These are phyloP conservation scores for Drosophila infuscata DNA, from an alignment of 2,888 invertebrate genomes.

Conservation along the genomic window DNA sequence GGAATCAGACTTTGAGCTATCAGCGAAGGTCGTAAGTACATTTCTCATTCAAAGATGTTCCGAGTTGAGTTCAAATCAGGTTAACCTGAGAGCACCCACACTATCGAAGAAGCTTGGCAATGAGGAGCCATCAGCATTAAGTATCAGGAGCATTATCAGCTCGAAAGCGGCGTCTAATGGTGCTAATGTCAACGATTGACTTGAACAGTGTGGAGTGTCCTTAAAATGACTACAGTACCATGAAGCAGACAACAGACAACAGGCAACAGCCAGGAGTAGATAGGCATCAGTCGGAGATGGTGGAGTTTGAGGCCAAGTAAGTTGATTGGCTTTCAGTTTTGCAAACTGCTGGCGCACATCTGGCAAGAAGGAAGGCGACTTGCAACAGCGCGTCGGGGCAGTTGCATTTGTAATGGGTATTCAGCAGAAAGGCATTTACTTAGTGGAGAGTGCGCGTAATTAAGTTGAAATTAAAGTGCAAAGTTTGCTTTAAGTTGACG, in stretches of 20 bases:
- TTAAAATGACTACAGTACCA: slow-evolving; percentile 42
- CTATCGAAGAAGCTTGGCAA: slow-evolving; percentile 10
- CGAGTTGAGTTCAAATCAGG: too few species aligned
- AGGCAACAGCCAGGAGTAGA: not conserved
- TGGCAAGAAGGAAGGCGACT: not conserved
- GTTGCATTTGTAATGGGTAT: slow-evolving; percentile 32
- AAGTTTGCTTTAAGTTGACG: slow-evolving; percentile 75
- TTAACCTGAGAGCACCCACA: not conserved
- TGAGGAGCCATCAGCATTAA: slow-evolving; percentile 59
- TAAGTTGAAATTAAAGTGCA: slow-evolving; percentile 77
- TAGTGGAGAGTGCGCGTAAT: slow-evolving; percentile 52
- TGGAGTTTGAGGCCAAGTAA: slow-evolving; percentile 34
- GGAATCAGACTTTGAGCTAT: not conserved
- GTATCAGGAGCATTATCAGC: slow-evolving; percentile 57
- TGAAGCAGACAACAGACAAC: slow-evolving; percentile 20
- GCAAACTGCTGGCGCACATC: slow-evolving; percentile 36
- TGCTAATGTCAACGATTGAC: slow-evolving; percentile 27
- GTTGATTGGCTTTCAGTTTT: slow-evolving; percentile 74
- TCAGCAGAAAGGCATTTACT: slow-evolving; percentile 37
- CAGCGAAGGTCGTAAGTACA: not conserved
- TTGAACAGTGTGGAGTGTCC: slow-evolving; percentile 17
- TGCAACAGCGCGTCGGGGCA: slow-evolving; percentile 23
- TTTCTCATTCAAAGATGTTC: not conserved
- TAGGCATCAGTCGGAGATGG: slow-evolving; percentile 1
- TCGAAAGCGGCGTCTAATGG: slow-evolving; percentile 42